Conservation (phyloP, 2,113 vertebrate species). For the Corythornis madagascariensis region DNA sequence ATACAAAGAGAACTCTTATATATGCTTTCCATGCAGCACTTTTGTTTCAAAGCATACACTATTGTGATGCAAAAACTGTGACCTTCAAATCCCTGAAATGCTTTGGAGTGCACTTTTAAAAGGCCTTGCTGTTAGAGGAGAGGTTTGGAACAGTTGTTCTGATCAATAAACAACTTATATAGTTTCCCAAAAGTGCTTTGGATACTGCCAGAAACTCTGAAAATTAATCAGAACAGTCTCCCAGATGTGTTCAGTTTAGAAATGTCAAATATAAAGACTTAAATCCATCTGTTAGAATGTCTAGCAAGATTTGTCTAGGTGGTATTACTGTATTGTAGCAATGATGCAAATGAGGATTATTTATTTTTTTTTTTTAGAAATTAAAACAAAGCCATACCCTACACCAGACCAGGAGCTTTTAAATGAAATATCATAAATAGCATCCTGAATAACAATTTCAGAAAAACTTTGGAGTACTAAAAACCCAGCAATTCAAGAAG, state of each 20-base stretch:
- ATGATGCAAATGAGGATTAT: not conserved
- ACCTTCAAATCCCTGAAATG: slow-evolving; percentile 40
- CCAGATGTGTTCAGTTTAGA: not conserved
- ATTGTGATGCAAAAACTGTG: not conserved
- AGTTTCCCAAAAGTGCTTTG: not conserved
- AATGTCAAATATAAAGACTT: not conserved
- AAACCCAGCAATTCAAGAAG: not conserved
- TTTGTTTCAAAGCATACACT: slow-evolving; percentile 11
- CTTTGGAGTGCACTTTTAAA: not conserved
- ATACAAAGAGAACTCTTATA: not conserved
- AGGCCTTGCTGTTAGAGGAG: not conserved
- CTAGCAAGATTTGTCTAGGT: not conserved
- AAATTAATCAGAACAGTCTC: not conserved
- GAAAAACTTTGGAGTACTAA: not conserved
- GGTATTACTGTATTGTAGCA: not conserved
- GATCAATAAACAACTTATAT: not conserved
- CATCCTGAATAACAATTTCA: not conserved
- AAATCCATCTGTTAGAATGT: not conserved
- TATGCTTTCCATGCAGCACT: not conserved
- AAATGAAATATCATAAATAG: not conserved
- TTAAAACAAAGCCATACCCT: not conserved
- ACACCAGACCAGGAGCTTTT: not conserved
- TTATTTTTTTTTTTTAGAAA: not conserved
- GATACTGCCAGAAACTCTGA: not conserved
- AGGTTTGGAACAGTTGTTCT: not conserved